A percentile compares a stretch with the other conserved stretches of the same genome.
phyloP scores from a whole-genome alignment of 2,113 vertebrate species.

The Crotalus horridus region DNA sequence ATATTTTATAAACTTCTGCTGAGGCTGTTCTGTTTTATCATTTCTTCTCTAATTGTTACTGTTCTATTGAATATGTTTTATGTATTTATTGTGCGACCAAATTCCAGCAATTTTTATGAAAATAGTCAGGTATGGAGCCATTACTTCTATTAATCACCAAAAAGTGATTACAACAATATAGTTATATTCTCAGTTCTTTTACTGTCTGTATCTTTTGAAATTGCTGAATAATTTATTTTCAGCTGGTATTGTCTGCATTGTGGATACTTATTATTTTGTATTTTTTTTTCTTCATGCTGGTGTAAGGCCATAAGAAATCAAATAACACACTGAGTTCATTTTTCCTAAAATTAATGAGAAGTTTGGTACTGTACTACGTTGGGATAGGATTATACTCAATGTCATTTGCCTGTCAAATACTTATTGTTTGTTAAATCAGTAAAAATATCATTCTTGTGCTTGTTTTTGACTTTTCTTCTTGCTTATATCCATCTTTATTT shows the following conservation, averaged over 20 bases:
- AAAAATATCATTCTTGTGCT: not conserved
- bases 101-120: not conserved
- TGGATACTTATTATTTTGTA: not conserved
- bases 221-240: not conserved
- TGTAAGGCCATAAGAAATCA: not conserved
- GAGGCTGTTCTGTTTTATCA: not conserved
- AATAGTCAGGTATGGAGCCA: not conserved
- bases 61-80: not conserved
- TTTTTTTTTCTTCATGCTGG: not conserved
- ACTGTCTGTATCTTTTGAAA: not conserved
- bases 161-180: not conserved
- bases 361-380: not conserved
- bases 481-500: not conserved
- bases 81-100: not conserved
- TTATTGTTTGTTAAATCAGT: not conserved
- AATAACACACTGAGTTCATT: not conserved
- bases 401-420: not conserved
- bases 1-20: not conserved
- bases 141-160: not conserved
- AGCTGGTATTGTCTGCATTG: not conserved
- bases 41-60: not conserved
- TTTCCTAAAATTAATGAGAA: not conserved
- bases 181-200: not conserved
- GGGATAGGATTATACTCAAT: not conserved
- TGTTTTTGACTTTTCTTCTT: not conserved